Conservation (phyloP, 2,113 vertebrate genomes). For the Alethe castanea region DNA sequence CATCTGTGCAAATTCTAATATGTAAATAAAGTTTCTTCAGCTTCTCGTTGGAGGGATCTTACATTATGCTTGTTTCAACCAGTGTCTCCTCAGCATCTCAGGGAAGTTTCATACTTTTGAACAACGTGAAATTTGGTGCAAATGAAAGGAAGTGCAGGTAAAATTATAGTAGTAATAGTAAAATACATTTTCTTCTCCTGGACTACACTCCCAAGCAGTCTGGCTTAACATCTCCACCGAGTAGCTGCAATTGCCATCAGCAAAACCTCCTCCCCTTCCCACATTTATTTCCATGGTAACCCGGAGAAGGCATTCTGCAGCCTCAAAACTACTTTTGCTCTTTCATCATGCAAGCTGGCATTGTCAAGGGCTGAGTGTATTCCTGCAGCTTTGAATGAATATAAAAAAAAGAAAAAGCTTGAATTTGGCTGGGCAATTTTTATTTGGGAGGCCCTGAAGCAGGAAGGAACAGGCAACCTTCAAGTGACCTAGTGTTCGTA, state of each 20-base stretch:
- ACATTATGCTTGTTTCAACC: accelerated
- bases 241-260: slow-evolving; percentile 38
- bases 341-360: slow-evolving; percentile 78
- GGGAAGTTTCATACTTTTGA: background rate
- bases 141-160: background rate
- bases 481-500: slow-evolving; percentile 19
- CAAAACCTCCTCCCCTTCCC: slow-evolving; percentile 57
- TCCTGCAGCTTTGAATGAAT: slow-evolving; percentile 66
- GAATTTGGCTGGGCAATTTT: slow-evolving; percentile 56
- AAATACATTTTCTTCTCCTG: background rate
- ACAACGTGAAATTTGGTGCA: background rate
- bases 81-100: background rate
- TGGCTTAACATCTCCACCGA: background rate
- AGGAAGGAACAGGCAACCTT: slow-evolving; percentile 32
- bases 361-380: slow-evolving; percentile 79
- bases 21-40: background rate
- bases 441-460: slow-evolving; percentile 40
- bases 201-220: background rate
- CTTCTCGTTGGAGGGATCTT: background rate
- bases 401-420: background rate
- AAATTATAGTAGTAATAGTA: background rate
- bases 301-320: slow-evolving; percentile 82
- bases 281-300: slow-evolving; percentile 93
- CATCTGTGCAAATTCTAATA: background rate
- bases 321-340: slow-evolving; percentile 81